Percentiles rank a stretch among this genome's conserved stretches.
Evolutionary conservation across 2,797 vertebrate genomes (phyloP).

Genomic region (Oceanodroma leucorhoa): DNA sequence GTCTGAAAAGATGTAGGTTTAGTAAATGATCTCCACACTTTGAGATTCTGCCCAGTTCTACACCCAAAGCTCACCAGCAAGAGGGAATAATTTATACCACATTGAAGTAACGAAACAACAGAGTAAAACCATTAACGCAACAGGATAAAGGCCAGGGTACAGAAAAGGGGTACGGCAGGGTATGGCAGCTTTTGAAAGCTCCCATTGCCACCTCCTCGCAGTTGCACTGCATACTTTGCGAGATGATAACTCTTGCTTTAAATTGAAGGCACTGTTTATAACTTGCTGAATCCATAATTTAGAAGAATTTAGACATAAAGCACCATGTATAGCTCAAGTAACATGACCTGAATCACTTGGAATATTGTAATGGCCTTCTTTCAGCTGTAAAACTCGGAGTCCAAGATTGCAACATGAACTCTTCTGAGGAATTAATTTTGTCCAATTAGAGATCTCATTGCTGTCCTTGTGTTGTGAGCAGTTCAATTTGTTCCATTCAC

Average conservation of each 20-base stretch:
- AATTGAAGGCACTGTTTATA: background rate
- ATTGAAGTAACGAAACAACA: background rate
- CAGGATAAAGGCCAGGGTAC: background rate
- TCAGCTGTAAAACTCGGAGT: background rate
- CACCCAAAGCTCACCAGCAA: background rate
- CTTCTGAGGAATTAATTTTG: conserved; percentile 11
- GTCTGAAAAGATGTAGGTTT: conserved; percentile 16
- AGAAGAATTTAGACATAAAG: background rate
- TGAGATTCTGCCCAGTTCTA: conserved; percentile 15
- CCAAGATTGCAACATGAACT: background rate
- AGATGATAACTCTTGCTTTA: background rate
- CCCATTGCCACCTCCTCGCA: background rate
- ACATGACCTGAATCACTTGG: background rate
- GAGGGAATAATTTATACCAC: background rate
- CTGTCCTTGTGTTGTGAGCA: background rate
- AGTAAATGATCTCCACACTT: conserved; percentile 48
- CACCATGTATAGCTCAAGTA: background rate
- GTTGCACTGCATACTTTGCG: background rate
- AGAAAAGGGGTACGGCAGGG: too few relatives aligned
- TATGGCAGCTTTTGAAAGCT: background rate
- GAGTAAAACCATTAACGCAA: background rate
- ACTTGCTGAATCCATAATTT: background rate
- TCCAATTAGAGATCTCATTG: background rate
- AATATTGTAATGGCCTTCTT: background rate
- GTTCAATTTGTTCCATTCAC: conserved; percentile 38